phyloP scores from a whole-genome alignment of 2,113 vertebrate genomes.

The Irena cyanogastra region DNA sequence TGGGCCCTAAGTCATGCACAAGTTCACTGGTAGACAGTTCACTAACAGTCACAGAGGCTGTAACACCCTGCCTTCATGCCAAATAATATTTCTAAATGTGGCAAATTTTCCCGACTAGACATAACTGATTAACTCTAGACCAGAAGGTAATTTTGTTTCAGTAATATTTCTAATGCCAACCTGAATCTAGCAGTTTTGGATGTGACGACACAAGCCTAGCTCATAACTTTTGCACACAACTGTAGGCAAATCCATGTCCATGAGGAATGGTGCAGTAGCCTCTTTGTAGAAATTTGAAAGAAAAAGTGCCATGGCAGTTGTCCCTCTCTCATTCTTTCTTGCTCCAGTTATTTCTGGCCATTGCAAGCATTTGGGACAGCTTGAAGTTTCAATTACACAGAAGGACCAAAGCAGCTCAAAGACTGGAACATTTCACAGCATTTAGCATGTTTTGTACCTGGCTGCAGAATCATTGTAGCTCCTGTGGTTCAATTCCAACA shows the following conservation, averaged over 20 bases:
- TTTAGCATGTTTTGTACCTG: not conserved
- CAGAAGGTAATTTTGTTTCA: not conserved
- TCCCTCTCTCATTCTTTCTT: not conserved
- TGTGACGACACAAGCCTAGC: not conserved
- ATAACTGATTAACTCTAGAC: not conserved
- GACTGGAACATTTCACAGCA: not conserved
- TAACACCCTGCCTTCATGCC: not conserved
- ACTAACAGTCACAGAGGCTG: not conserved
- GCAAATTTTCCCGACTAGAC: not conserved
- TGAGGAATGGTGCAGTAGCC: rapidly evolving
- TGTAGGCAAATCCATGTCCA: not conserved
- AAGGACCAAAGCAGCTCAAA: not conserved
- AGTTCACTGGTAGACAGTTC: not conserved
- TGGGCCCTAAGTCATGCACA: not conserved
- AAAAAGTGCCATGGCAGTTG: not conserved
- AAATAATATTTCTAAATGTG: not conserved
- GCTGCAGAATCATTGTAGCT: not conserved
- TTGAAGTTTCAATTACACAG: not conserved
- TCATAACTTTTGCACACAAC: not conserved
- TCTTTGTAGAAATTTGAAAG: not conserved
- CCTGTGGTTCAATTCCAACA: not conserved
- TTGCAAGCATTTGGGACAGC: not conserved
- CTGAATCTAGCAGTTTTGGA: not conserved
- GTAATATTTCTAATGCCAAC: not conserved
- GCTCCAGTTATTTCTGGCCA: not conserved